Percentiles rank a stretch among this genome's conserved stretches.
Evolutionary conservation across 1,140 invertebrate species (phyloP).

Genomic region (Bombus haemorrhoidalis): DNA sequence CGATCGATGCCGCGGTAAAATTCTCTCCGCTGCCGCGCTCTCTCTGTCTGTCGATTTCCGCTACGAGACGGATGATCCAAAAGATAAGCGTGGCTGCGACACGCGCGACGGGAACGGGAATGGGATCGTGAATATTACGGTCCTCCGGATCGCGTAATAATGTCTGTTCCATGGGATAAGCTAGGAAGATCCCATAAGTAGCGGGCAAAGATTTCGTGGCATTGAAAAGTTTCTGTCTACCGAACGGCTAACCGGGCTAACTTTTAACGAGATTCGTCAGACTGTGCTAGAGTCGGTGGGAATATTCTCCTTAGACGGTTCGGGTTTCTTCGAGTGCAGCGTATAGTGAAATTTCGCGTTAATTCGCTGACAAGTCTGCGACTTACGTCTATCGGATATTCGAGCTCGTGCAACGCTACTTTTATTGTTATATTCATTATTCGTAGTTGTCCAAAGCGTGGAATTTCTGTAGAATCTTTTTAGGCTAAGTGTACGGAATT

Average conservation of each 20-base stretch:
- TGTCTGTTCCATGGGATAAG: conserved; percentile 48
- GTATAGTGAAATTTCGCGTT: conserved; percentile 44
- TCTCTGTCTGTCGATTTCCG: background rate
- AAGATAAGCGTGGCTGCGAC: conserved; percentile 38
- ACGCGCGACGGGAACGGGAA: conserved; percentile 9
- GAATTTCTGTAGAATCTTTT: background rate
- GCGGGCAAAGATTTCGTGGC: conserved; percentile 35
- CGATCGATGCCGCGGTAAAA: conserved; percentile 43
- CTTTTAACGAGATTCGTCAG: conserved; percentile 66
- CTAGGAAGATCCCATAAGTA: conserved; percentile 40
- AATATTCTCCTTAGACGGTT: conserved; percentile 39
- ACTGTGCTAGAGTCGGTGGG: conserved; percentile 1
- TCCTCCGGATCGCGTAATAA: conserved; percentile 52
- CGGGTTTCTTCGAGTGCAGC: conserved; percentile 13
- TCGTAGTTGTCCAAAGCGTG: too few relatives aligned
- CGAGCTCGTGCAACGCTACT: too few relatives aligned
- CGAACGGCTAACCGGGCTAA: conserved; percentile 44
- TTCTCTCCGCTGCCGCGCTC: too few relatives aligned
- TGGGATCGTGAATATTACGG: conserved; percentile 29
- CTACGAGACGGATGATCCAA: conserved; percentile 48
- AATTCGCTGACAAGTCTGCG: conserved; percentile 27
- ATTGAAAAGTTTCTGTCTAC: conserved; percentile 41
- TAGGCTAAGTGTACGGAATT: too few relatives aligned
- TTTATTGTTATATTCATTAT: background rate
- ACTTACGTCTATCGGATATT: background rate